phyloP scores from a whole-genome alignment of 2,797 vertebrate species.

The Sparidentex hasta region DNA sequence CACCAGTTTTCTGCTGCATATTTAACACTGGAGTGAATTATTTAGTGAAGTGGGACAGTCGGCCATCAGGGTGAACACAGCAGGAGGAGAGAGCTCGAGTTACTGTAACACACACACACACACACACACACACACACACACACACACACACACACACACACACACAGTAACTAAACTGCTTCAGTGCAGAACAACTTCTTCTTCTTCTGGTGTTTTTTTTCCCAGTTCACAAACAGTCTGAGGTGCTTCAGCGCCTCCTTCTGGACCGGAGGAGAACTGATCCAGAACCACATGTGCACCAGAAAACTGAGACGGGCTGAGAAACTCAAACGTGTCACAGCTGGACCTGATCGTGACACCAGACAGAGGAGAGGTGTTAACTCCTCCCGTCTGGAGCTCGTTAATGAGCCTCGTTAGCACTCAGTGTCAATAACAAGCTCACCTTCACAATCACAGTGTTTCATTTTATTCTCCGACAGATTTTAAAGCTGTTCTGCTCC shows the following conservation, averaged over 20 bases:
- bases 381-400: not conserved
- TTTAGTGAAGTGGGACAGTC: constrained; percentile 78
- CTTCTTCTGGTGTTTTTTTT: not conserved
- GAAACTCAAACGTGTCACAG: not conserved
- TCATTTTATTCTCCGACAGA: too few species aligned
- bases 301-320: not conserved
- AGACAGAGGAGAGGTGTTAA: too few species aligned
- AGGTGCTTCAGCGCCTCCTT: not conserved
- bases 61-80: constrained; percentile 54
- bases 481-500: not conserved
- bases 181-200: not conserved
- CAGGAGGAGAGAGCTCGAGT: constrained; percentile 38
- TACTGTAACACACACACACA: constrained; percentile 47
- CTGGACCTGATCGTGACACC: not conserved
- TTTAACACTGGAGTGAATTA: constrained; percentile 83
- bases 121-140: constrained; percentile 31
- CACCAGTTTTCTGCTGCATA: constrained; percentile 69
- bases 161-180: not conserved
- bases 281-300: not conserved
- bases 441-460: too few species aligned
- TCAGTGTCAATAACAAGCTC: not conserved
- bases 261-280: not conserved
- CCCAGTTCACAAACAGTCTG: not conserved
- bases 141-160: constrained; percentile 22
- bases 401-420: constrained; percentile 18